Percentiles rank a stretch among this genome's conserved stretches.
Conservation (phyloP, 2,888 invertebrate genomes). For the Pseudoips prasinana region DNA sequence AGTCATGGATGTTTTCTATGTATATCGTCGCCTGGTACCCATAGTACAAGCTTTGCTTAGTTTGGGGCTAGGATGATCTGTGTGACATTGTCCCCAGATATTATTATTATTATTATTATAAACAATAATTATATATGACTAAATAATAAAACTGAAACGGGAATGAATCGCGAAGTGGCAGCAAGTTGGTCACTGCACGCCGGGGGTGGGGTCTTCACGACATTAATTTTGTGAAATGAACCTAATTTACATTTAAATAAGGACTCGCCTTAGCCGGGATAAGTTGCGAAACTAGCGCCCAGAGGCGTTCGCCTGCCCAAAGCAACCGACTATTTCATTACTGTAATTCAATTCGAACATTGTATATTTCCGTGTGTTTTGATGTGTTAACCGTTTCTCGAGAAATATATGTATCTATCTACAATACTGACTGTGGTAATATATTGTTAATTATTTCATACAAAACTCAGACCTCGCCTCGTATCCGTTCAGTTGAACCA, state of each 20-base stretch:
- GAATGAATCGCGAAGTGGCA: conserved; percentile 37
- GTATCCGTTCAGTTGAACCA: too few species aligned
- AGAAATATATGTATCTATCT: conserved; percentile 2
- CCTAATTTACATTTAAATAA: conserved; percentile 96
- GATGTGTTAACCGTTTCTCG: conserved; percentile 14
- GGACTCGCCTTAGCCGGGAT: conserved; percentile 83
- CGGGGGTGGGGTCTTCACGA: conserved; percentile 83
- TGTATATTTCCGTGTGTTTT: conserved; percentile 39
- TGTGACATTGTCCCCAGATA: too few species aligned
- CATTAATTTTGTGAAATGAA: conserved; percentile 95
- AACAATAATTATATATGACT: conserved; percentile 49
- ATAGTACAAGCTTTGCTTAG: too few species aligned
- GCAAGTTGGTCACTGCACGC: conserved; percentile 54
- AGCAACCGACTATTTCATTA: conserved; percentile 76
- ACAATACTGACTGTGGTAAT: too few species aligned
- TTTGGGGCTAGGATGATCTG: too few species aligned
- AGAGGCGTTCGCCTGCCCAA: conserved; percentile 72
- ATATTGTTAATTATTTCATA: too few species aligned
- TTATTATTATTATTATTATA: too few species aligned
- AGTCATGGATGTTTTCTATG: too few species aligned
- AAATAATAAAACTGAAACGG: conserved; percentile 48
- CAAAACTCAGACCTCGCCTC: too few species aligned
- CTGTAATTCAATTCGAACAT: conserved; percentile 77
- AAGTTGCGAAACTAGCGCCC: conserved; percentile 81
- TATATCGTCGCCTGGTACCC: too few species aligned